phyloP scores from a whole-genome alignment of 2,888 invertebrate genomes.

The Aleiodes testaceus region DNA sequence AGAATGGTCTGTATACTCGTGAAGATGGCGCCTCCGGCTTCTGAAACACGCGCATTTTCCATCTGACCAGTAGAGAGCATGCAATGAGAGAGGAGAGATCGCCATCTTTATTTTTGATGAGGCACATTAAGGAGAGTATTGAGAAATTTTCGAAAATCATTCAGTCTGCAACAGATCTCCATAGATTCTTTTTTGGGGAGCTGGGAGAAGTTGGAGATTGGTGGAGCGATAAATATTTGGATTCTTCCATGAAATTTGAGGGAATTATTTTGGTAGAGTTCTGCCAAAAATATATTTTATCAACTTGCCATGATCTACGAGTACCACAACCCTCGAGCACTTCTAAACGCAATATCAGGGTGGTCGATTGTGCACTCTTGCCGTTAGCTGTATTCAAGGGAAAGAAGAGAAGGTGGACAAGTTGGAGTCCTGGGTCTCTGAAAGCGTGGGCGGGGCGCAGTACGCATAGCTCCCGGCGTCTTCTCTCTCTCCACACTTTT shows the following conservation, averaged over 20 bases:
- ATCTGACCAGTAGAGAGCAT: background rate
- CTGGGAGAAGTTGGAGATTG: background rate
- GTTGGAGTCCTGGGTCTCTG: conserved; percentile 70
- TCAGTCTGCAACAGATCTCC: conserved; percentile 3
- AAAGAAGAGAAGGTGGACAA: conserved; percentile 70
- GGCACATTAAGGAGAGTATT: conserved; percentile 22
- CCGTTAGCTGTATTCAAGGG: conserved; percentile 64
- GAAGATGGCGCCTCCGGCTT: conserved; percentile 69
- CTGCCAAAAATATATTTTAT: conserved; percentile 19
- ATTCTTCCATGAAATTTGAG: conserved; percentile 5
- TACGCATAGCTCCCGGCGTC: conserved; percentile 72
- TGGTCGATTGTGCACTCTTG: conserved; percentile 63
- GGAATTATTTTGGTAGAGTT: conserved; percentile 8
- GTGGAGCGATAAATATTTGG: conserved; percentile 4
- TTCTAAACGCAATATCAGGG: conserved; percentile 53
- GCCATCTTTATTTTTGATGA: conserved; percentile 37
- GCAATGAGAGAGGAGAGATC: conserved; percentile 44
- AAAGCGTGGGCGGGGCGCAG: conserved; percentile 73
- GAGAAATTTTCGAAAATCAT: conserved; percentile 1
- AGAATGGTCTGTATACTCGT: conserved; percentile 60
- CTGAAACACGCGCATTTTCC: conserved; percentile 50
- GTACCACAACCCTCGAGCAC: conserved; percentile 36
- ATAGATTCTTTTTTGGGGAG: background rate
- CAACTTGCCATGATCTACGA: conserved; percentile 33
- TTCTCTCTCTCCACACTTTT: conserved; percentile 51